These are phyloP conservation scores for Pelodiscus sinensis DNA, from an alignment of 2,113 vertebrate species.

Conservation along the genomic window DNA sequence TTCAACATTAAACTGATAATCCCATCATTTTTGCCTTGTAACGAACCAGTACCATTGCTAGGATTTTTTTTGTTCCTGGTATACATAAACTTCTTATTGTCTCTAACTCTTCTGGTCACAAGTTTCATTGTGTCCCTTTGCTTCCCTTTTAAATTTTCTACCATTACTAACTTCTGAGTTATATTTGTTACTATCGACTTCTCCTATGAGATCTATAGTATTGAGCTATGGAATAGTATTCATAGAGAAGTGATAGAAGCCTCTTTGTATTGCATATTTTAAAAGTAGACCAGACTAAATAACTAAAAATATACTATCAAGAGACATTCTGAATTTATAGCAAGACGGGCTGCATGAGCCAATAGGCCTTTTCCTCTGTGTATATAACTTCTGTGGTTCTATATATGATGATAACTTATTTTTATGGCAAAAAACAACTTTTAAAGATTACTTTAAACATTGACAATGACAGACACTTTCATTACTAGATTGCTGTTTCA, in stretches of 20 bases:
- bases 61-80: not conserved
- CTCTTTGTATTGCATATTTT: not conserved
- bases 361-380: not conserved
- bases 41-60: not conserved
- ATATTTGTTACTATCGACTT: not conserved
- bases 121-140: not conserved
- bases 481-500: not conserved
- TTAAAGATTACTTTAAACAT: not conserved
- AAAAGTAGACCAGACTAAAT: not conserved
- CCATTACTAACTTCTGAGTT: not conserved
- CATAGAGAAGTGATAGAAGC: not conserved
- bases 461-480: not conserved
- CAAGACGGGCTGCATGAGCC: not conserved
- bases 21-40: not conserved
- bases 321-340: rapidly evolving
- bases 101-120: not conserved
- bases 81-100: not conserved
- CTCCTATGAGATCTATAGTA: not conserved
- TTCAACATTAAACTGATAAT: not conserved
- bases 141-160: not conserved
- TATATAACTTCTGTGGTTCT: not conserved
- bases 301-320: rapidly evolving
- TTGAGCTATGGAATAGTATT: not conserved
- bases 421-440: not conserved
- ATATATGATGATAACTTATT: not conserved